Conservation (phyloP, 2,113 vertebrate genomes). For the Strigops habroptila region DNA sequence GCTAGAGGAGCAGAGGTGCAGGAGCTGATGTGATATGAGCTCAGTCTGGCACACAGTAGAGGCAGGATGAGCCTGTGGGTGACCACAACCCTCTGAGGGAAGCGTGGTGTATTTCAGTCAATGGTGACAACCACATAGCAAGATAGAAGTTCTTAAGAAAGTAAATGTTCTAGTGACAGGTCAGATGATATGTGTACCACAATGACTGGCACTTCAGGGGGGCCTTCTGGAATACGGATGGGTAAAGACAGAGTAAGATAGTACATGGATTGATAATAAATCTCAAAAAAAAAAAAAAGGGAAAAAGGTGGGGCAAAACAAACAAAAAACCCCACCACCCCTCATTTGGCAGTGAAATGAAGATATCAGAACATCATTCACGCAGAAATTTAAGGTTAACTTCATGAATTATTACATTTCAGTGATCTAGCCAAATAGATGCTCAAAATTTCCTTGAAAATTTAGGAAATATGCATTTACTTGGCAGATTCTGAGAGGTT, state of each 20-base stretch:
- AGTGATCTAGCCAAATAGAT: background rate
- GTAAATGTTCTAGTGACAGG: background rate
- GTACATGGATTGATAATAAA: background rate
- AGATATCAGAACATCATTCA: background rate
- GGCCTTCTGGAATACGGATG: background rate
- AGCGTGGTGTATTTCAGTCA: background rate
- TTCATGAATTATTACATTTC: background rate
- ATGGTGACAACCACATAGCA: background rate
- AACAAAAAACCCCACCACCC: rapidly evolving
- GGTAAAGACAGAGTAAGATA: background rate
- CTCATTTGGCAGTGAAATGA: background rate
- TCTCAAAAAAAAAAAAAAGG: background rate
- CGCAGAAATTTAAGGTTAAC: background rate
- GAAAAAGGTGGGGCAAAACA: background rate
- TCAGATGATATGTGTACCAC: background rate
- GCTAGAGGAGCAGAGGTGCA: background rate
- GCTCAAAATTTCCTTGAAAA: background rate
- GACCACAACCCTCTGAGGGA: background rate
- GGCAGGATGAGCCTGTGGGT: background rate
- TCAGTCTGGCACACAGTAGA: background rate
- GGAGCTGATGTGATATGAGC: background rate
- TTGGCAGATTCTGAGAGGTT: background rate
- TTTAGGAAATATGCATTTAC: background rate
- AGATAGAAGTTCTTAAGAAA: background rate
- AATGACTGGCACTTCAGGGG: background rate